Conservation (phyloP, 2,797 vertebrate species). For the Mormyrus hasselquistii region DNA sequence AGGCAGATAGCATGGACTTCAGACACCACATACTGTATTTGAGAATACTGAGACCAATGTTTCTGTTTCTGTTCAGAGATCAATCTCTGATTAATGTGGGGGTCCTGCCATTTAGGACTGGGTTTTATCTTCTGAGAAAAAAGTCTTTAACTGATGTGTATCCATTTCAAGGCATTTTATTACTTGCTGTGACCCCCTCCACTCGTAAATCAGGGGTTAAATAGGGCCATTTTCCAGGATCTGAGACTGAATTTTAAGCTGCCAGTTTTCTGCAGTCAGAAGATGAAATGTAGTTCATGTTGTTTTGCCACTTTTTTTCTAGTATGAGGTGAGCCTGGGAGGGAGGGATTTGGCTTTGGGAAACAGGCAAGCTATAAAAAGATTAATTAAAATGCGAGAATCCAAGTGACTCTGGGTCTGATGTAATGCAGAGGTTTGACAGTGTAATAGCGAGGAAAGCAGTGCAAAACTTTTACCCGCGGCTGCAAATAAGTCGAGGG, state of each 20-base stretch:
- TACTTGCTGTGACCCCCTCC: background rate
- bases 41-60: background rate
- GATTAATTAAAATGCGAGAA: conserved; percentile 54
- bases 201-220: conserved; percentile 6
- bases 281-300: background rate
- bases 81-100: background rate
- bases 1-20: background rate
- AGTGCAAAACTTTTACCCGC: conserved; percentile 18
- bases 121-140: background rate
- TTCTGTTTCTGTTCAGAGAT: background rate
- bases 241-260: conserved; percentile 8
- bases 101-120: background rate
- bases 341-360: conserved; percentile 26
- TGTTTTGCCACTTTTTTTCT: background rate
- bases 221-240: background rate
- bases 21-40: background rate
- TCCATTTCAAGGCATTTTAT: conserved; percentile 8
- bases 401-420: conserved; percentile 27
- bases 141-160: background rate
- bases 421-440: conserved; percentile 48
- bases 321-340: conserved; percentile 18
- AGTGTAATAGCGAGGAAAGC: conserved; percentile 36
- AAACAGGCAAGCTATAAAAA: conserved; percentile 53
- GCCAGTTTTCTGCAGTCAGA: conserved; percentile 17
- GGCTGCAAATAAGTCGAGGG: conserved; percentile 19